phyloP scores from a whole-genome alignment of 2,888 invertebrate species.

The Leptura quadrifasciata region DNA sequence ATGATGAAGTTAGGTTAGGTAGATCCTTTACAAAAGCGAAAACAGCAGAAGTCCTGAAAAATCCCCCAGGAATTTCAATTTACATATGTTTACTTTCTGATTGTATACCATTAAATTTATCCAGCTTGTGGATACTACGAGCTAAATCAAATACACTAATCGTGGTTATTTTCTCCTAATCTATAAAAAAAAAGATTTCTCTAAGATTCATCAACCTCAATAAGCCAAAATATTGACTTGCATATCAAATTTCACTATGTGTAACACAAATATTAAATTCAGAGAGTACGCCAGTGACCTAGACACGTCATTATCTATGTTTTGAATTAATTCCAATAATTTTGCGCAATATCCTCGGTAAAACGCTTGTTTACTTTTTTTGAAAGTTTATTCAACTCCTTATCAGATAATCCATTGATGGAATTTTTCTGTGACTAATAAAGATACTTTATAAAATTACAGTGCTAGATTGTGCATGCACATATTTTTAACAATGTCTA shows the following conservation, averaged over 20 bases:
- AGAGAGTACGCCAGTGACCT: neutral
- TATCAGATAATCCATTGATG: slow-evolving; percentile 27
- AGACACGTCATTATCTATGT: slow-evolving; percentile 2
- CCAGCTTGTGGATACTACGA: too few relatives aligned
- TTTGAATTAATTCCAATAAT: slow-evolving; percentile 27
- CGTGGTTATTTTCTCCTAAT: too few relatives aligned
- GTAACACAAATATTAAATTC: neutral
- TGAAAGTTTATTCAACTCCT: slow-evolving; percentile 37
- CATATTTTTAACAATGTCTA: slow-evolving; percentile 8
- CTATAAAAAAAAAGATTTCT: too few relatives aligned
- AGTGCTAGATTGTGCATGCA: slow-evolving; percentile 8
- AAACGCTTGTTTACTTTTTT: slow-evolving; percentile 26
- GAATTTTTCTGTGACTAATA: slow-evolving; percentile 28
- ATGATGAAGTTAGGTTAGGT: too few relatives aligned
- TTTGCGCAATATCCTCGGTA: slow-evolving; percentile 41
- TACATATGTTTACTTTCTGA: too few relatives aligned
- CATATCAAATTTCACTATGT: neutral
- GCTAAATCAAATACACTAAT: too few relatives aligned
- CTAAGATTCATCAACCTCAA: too few relatives aligned
- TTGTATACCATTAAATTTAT: too few relatives aligned
- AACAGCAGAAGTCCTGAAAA: too few relatives aligned
- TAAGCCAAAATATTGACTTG: too few relatives aligned
- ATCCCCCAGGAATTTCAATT: too few relatives aligned
- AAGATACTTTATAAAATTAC: slow-evolving; percentile 7
- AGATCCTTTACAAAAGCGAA: too few relatives aligned